Evolutionary conservation across 2,888 invertebrate genomes (phyloP).

Genomic region (Subacronicta megacephala): DNA sequence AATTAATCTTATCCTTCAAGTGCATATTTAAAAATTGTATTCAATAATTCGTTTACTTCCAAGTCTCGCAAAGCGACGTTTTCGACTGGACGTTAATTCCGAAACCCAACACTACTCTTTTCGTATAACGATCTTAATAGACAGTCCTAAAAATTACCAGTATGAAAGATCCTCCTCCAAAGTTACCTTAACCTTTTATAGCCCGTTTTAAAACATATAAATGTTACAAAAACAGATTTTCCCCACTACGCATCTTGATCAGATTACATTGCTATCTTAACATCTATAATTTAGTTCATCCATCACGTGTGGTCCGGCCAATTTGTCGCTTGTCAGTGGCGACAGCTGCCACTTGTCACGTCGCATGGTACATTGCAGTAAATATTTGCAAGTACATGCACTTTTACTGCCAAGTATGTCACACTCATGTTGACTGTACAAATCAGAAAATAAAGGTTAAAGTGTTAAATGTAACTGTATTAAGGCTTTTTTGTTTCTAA

Average conservation of each 20-base stretch:
- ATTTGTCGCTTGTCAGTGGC: slow-evolving; percentile 50
- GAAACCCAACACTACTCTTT: background rate
- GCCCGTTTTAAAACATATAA: background rate
- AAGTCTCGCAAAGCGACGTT: background rate
- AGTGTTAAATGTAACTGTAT: background rate
- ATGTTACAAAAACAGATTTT: background rate
- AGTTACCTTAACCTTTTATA: too few species aligned
- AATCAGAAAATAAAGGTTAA: slow-evolving; percentile 2
- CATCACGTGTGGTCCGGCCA: slow-evolving; percentile 24
- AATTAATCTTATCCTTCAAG: slow-evolving; percentile 12
- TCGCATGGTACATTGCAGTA: slow-evolving; percentile 53
- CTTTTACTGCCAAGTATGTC: slow-evolving; percentile 23
- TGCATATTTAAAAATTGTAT: background rate
- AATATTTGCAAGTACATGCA: slow-evolving; percentile 33
- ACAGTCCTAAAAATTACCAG: background rate
- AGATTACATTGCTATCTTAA: slow-evolving; percentile 13
- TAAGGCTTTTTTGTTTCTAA: background rate
- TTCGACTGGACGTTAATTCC: background rate
- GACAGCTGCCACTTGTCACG: slow-evolving; percentile 63
- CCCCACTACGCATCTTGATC: background rate
- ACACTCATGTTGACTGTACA: slow-evolving; percentile 1
- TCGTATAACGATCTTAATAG: background rate
- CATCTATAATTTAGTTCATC: slow-evolving; percentile 19
- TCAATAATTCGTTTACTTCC: background rate
- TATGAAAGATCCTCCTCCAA: background rate